Base-by-base conservation (phyloP, 2,888 invertebrate species). In the Tiliacea aurago region DNA sequence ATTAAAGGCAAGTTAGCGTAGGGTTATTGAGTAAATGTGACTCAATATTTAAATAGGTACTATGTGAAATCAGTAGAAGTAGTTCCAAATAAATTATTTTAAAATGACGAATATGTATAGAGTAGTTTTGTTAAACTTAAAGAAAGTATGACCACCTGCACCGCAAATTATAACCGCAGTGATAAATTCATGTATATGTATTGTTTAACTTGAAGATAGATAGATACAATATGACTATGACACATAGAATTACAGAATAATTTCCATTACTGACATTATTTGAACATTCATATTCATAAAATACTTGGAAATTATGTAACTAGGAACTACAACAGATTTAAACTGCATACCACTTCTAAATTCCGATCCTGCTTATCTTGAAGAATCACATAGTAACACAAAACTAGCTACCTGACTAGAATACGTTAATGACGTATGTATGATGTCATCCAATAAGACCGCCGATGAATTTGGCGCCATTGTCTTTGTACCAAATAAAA, bases 401-500 rank as follows among this genome's bases (percentile, higher is more conserved):
- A 65, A 67, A 56, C 45, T 51, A 15, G 11, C 51, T 62, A 81
- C 73, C 84, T 87, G 90, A 87, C 85, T 80, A 69, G 90, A 89
- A 91, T 88, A 79, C 76, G 61, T 74, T 85, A 87, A 82, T 89
- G 89, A 90, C 88, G 89, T 85, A 58, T 63, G 65, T 78, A 75
- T 91, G 90, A 91, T 89, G 90, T 91, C 89, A 91, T 70, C 20
- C 64, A 41, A 61, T 68, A 67, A 78, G 71, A 77, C 28, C 45
- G 75, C 56, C 71, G 84, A 82, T 76, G 68, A 73, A 81, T 70
- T 67, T 81, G 64, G 58, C 63, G 74, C 83, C 71, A 73, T 84
- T 76, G 85, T 82, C 59, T 75, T 66, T 37, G 55, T 47, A 59
- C 45, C n/a, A 55, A 51, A 63, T 71, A 69, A 75, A 83, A 78